Base-by-base conservation (phyloP, 2,113 vertebrate species). In the Glaucomys volans region DNA sequence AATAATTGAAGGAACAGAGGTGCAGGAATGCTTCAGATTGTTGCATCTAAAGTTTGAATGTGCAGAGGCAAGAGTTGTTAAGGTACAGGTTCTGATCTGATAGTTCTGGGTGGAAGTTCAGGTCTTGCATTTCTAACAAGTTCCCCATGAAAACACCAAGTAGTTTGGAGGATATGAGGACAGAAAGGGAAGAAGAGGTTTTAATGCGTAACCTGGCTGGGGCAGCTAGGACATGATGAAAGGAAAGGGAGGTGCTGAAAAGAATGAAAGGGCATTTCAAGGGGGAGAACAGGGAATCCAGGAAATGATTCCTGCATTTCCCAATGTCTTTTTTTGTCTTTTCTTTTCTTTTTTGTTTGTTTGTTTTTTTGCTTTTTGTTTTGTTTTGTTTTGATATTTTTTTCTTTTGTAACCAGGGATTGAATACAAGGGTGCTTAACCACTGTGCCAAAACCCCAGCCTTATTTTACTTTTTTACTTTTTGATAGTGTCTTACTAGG, bases 201-300 rank as follows among this genome's bases (percentile, higher is more conserved):
- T 12, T 18, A 2, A 59, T 4, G 0, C 0, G 7, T 50, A 4
- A 10, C 16, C 1, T 35, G 32, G 2, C 47, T 22, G 11, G 14
- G 57, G 30, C 12, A 54, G 14, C 13, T 64, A 62, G 47, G 5
- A 47, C 24, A 67, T 22, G 37, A 62, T 26, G 82, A 35, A 80
- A 32, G 32, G 28, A 42, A 66, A 16, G 17, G 72, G 67, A 81
- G 28, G 0, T 24, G 2, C 77, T 75, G 22, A 30, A 57, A 64
- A 64, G 28, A 64, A 67, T 18, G 59, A 67, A 57, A 54, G 20
- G 50, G 5, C 22, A 17, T 54, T 54, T 72, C 17, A 35, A 66
- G 18, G 37, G 37, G 42, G 12, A 71, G 28, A 90, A 24, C 8
- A 81, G 14, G 20, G 12, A 66, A 32, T 40, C 12, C 16, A 32